Base-by-base conservation (phyloP, 2,797 vertebrate genomes). In the Triplophysa yarkandensis region DNA sequence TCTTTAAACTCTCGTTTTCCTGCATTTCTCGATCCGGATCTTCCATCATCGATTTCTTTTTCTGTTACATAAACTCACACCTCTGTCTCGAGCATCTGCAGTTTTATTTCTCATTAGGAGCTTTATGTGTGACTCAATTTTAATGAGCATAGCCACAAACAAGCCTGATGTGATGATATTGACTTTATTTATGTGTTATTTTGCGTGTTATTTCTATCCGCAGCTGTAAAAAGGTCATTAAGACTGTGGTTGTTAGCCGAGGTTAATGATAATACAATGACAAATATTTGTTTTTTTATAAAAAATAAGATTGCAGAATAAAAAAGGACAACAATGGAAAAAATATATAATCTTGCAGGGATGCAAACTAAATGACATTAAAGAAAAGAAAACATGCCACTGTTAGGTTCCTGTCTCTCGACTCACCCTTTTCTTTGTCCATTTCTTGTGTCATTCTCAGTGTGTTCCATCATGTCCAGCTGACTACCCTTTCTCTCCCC, bases 71-170 rank as follows among this genome's bases (percentile, higher is more conserved):
- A 34, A 44, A 63, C 44, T 60, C 39, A 73, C 77, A 23, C 67
- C 54, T 62, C 23, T n/a, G 39, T 54, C 67, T 74, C 52, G 63
- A 86, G 85, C 77, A 83, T 86, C 82, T 87, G 81, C 74, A 81
- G 74, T 83, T 83, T 86, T 77, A 69, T 68, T 80, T 84, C 77
- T 87, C 82, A 85, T 89, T 87, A 85, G 72, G 72, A 23, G 50
- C 73, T 87, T 69, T 64, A 62, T 79, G 78, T 74, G 78, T 85
- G 82, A 87, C 23, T 54, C 85, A 84, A 85, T 87, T 87, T 67
- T 85, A 81, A 87, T 80, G 73, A 85, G 85, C 57, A 64, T 39
- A 60, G 57, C 28, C 19, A 39, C 25, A 62, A 48, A 67, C 71
- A 36, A 65, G 2, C 25, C 52, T 55, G 25, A 55, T 21, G 14